Base-by-base conservation (phyloP, 2,113 vertebrate species). In the Oostethus manadensis region DNA sequence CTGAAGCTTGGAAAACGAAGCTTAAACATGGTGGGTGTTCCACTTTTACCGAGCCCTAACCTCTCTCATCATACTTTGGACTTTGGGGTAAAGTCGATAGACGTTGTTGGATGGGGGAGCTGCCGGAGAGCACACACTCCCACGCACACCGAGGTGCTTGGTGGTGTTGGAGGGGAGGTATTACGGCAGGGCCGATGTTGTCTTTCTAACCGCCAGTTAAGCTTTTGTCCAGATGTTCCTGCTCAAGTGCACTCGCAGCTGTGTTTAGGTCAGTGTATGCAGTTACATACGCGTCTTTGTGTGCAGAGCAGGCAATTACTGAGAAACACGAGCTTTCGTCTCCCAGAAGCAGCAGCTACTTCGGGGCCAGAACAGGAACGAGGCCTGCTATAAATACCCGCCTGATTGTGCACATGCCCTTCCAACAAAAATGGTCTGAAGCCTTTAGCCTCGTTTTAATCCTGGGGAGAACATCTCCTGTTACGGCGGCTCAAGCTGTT, bases 231-330 rank as follows among this genome's bases (percentile, higher is more conserved):
- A 73, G 60, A 73, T 60, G 60, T 60, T 60, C 42, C 60, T 23
- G 29, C 48, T 61, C 71, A 60, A 20, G 60, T 73, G 56, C 56
- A 45, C 29, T 73, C 47, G 47, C 56, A 64, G 57, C 56, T 68
- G 61, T 69, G 64, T 46, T 29, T 45, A 18, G n/a, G 13, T 54
- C 51, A 13, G 51, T 10, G 29, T 54, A 10, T 54, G 26, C 17
- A 35, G 10, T 54, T 4, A 4, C 49, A 54, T 54, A 58, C 9
- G 10, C 35, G 29, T 60, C 14, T 49, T 44, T 59, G 26, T 58
- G 47, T 61, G 53, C 48, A 18, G 38, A 50, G 13, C 7, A 38
- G 57, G 47, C 15, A 1, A 48, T 68, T 15, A 53, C 56, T 48
- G 6, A 60, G 60, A 59, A 63, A 63, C 46, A 16, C 15, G 22